phyloP scores from a whole-genome alignment of 2,113 vertebrate genomes.

The Nerophis ophidion region DNA sequence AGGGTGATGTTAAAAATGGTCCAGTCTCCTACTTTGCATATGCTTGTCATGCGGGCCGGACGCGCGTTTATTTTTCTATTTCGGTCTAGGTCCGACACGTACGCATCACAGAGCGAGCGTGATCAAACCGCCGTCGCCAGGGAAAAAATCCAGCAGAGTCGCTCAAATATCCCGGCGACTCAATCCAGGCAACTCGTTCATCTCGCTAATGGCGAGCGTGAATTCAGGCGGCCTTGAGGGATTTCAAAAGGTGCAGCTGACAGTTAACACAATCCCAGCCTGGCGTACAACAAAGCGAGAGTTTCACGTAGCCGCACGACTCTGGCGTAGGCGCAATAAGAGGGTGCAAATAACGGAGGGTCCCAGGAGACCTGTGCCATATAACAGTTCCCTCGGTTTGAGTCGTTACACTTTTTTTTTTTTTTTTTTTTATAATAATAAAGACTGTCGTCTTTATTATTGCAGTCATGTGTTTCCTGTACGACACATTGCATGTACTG shows the following conservation, averaged over 20 bases:
- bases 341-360: constrained; percentile 57
- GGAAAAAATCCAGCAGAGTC: constrained; percentile 38
- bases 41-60: too few relatives aligned
- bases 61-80: too few relatives aligned
- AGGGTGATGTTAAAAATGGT: too few relatives aligned
- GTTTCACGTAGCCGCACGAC: constrained; percentile 48
- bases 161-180: constrained; percentile 49
- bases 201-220: constrained; percentile 56
- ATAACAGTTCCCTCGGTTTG: constrained; percentile 42
- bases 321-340: constrained; percentile 43
- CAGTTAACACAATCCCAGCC: constrained; percentile 55
- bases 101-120: constrained; percentile 11
- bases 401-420: constrained; percentile 46
- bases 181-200: constrained; percentile 40
- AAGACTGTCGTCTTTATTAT: constrained; percentile 10
- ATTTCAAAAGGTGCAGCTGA: constrained; percentile 56
- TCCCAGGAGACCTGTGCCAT: constrained; percentile 54
- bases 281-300: constrained; percentile 62
- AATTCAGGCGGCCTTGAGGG: constrained; percentile 53
- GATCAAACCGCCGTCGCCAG: constrained; percentile 45
- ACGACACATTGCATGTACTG: too few relatives aligned
- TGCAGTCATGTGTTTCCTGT: too few relatives aligned
- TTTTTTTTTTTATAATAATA: constrained; percentile 57
- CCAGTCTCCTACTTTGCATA: too few relatives aligned
- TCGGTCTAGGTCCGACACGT: too few relatives aligned